Evolutionary conservation across 2,888 invertebrate genomes (phyloP).

Genomic region (Cephus spinipes): DNA sequence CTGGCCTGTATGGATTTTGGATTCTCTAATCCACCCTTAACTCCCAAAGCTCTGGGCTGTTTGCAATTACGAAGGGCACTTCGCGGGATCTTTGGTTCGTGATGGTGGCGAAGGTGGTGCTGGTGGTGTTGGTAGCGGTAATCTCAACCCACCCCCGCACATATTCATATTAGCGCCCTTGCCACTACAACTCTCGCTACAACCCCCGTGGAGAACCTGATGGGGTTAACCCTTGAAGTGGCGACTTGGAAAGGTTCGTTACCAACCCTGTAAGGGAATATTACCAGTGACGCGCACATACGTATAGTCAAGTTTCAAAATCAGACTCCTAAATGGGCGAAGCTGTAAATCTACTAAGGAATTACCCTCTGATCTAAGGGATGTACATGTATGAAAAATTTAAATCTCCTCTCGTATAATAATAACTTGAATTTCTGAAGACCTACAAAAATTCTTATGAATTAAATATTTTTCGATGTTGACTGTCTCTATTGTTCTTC

Average conservation of each 20-base stretch:
- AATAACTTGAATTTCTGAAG: background rate
- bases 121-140: slow-evolving; percentile 18
- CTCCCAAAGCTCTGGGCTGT: slow-evolving; percentile 33
- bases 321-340: too few species aligned
- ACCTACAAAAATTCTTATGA: background rate
- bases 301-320: background rate
- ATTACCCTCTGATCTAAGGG: background rate
- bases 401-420: background rate
- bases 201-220: slow-evolving; percentile 4
- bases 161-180: slow-evolving; percentile 37
- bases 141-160: slow-evolving; percentile 29
- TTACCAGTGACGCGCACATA: background rate
- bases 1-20: slow-evolving; percentile 4
- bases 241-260: slow-evolving; percentile 1
- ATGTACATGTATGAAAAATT: background rate
- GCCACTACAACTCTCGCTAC: slow-evolving; percentile 7
- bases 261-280: background rate
- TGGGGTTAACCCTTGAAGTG: slow-evolving; percentile 10
- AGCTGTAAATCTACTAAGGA: background rate
- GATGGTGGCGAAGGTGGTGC: slow-evolving; percentile 16
- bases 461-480: background rate
- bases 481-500: background rate
- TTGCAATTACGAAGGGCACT: slow-evolving; percentile 48
- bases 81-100: slow-evolving; percentile 36
- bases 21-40: slow-evolving; percentile 33